phyloP scores from a whole-genome alignment of 2,113 vertebrate species.

The Ginglymostoma cirratum region DNA sequence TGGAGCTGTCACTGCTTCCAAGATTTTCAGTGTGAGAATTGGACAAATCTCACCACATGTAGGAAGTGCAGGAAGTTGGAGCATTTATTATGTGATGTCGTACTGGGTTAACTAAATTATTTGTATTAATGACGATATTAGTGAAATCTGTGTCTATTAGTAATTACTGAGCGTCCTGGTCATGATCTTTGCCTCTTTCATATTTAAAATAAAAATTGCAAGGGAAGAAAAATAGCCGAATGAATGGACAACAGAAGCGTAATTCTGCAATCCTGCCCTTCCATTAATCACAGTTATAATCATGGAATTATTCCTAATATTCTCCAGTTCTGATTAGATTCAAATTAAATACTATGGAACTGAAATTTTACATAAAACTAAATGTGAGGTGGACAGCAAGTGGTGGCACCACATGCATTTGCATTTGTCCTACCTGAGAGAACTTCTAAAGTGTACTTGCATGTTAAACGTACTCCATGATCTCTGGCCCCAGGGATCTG shows the following conservation, averaged over 20 bases:
- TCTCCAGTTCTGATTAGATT: background rate
- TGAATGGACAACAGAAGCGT: background rate
- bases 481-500: background rate
- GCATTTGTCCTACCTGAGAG: background rate
- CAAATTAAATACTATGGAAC: background rate
- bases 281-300: background rate
- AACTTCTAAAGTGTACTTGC: background rate
- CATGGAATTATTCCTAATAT: background rate
- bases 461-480: background rate
- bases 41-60: background rate
- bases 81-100: background rate
- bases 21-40: background rate
- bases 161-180: background rate
- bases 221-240: background rate
- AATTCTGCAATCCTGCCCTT: background rate
- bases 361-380: background rate
- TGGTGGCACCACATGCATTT: background rate
- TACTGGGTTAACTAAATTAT: background rate
- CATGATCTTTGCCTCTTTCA: background rate
- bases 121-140: background rate
- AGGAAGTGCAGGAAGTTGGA: background rate
- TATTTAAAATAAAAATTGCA: background rate
- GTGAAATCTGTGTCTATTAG: background rate
- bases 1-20: background rate
- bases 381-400: background rate